Percentiles rank a stretch among this genome's conserved stretches.
phyloP scores from a whole-genome alignment of 2,113 vertebrate species.

The Grallaria varia region DNA sequence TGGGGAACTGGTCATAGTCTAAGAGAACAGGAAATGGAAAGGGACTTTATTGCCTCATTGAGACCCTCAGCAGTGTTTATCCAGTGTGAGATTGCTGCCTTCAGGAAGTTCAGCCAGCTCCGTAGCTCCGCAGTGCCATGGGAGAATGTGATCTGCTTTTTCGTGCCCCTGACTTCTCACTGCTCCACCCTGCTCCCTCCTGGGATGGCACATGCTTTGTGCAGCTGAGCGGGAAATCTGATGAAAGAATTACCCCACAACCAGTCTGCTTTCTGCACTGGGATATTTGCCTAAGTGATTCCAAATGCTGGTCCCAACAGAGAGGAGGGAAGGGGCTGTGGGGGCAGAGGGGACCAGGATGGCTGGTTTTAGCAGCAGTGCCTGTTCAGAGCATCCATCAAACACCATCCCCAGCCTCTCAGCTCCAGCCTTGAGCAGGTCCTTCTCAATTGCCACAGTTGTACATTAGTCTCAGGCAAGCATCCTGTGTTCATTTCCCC shows the following conservation, averaged over 20 bases:
- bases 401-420: background rate
- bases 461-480: constrained; percentile 25
- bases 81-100: background rate
- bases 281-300: background rate
- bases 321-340: background rate
- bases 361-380: background rate
- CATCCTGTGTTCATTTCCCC: constrained; percentile 51
- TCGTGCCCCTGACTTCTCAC: background rate
- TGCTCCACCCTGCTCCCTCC: background rate
- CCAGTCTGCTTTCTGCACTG: background rate
- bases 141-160: background rate
- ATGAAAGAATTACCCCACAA: background rate
- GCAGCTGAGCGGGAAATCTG: background rate
- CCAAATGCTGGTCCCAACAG: background rate
- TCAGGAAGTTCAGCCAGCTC: background rate
- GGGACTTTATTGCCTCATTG: background rate
- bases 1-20: background rate
- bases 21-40: background rate
- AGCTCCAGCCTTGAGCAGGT: background rate
- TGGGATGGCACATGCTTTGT: background rate
- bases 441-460: background rate
- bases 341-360: background rate
- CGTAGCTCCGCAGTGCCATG: background rate
- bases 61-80: background rate
- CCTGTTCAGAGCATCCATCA: background rate